Conservation (phyloP, 2,797 vertebrate species). For the Pseudopleuronectes americanus region DNA sequence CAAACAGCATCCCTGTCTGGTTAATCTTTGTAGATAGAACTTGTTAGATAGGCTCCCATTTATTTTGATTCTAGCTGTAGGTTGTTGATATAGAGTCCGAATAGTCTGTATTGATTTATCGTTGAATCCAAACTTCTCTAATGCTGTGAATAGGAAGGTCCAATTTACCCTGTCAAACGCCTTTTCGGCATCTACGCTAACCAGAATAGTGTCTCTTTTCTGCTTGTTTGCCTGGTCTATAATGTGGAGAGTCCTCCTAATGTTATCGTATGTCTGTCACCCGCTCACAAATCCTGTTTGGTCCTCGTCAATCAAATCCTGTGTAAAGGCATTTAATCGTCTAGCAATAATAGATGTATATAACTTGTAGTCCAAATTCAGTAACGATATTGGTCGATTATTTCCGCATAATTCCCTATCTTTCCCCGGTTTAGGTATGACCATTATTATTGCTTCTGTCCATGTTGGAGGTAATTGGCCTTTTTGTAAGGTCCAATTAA, state of each 20-base stretch:
- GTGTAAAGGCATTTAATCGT: not conserved
- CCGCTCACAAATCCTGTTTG: not conserved
- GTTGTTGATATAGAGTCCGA: not conserved
- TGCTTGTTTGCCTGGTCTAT: not conserved
- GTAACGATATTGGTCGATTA: not conserved
- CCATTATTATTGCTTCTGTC: too few species aligned
- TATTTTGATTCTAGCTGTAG: not conserved
- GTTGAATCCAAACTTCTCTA: not conserved
- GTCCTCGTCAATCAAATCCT: not conserved
- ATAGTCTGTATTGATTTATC: not conserved
- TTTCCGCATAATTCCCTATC: not conserved
- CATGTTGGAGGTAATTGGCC: not conserved
- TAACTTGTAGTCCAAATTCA: not conserved
- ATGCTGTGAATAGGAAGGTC: not conserved
- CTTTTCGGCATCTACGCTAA: not conserved
- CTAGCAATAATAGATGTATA: not conserved
- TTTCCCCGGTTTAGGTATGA: not conserved
- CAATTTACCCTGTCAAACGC: not conserved
- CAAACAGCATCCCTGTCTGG: not conserved
- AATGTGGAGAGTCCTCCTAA: not conserved
- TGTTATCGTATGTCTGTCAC: not conserved
- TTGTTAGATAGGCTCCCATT: not conserved
- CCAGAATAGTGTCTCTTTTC: not conserved
- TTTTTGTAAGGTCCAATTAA: not conserved
- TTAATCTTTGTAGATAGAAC: not conserved